Evolutionary conservation across 1,140 invertebrate genomes (phyloP).

Genomic region (Diorhabda elongata): DNA sequence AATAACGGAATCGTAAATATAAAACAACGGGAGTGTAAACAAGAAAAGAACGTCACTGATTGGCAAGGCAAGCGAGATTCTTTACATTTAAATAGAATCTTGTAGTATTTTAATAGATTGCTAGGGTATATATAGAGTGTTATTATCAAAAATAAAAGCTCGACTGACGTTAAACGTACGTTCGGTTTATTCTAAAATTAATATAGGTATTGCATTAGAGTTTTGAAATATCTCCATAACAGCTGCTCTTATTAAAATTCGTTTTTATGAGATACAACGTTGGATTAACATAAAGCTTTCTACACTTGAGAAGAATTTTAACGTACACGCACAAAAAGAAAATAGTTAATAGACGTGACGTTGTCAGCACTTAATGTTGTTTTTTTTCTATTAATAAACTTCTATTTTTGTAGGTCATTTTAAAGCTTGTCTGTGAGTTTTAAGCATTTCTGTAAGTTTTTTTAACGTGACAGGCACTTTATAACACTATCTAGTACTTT

Average conservation of each 20-base stretch:
- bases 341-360: neutral
- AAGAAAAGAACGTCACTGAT: constrained; percentile 17
- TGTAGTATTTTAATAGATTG: constrained; percentile 18
- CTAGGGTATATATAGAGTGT: constrained; percentile 15
- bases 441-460: too few relatives aligned
- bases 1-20: constrained; percentile 9
- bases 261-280: constrained; percentile 9
- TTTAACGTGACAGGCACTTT: too few relatives aligned
- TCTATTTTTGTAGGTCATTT: constrained; percentile 10
- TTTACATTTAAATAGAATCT: constrained; percentile 19
- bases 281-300: constrained; percentile 2
- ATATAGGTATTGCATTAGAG: constrained; percentile 19
- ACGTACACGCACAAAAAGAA: neutral
- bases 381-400: neutral
- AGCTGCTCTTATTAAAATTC: constrained; percentile 15
- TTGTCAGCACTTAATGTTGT: neutral
- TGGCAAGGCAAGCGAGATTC: constrained; percentile 20
- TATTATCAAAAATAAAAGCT: constrained; percentile 19
- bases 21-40: constrained; percentile 14
- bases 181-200: constrained; percentile 19
- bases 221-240: constrained; percentile 14
- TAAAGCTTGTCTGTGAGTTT: neutral
- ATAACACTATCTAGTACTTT: too few relatives aligned
- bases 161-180: constrained; percentile 15
- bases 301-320: neutral